phyloP scores from a whole-genome alignment of 2,888 invertebrate species.

The Scaptomyza parva region DNA sequence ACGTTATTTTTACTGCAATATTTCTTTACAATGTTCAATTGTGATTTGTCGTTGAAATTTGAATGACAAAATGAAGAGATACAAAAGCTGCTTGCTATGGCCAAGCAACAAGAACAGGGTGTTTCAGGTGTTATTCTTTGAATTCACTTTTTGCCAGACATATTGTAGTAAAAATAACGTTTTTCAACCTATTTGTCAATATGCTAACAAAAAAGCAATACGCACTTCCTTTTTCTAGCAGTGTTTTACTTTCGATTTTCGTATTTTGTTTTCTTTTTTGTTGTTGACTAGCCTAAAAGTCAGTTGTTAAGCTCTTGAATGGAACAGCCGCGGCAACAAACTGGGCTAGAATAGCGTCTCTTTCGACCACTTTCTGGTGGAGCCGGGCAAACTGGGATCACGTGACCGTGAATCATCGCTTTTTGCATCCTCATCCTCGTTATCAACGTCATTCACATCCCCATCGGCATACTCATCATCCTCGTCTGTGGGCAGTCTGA shows the following conservation, averaged over 20 bases:
- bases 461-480: conserved; percentile 64
- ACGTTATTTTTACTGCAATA: background rate
- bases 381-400: conserved; percentile 84
- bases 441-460: conserved; percentile 56
- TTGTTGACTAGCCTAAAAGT: conserved; percentile 54
- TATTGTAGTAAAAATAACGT: conserved; percentile 2
- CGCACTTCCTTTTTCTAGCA: conserved; percentile 1
- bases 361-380: conserved; percentile 88
- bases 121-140: background rate
- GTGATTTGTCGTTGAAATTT: background rate
- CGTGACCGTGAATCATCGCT: conserved; percentile 68
- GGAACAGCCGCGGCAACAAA: conserved; percentile 61
- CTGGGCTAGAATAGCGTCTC: conserved; percentile 91
- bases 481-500: conserved; percentile 82
- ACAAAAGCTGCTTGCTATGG: background rate
- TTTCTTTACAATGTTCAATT: background rate
- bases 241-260: background rate
- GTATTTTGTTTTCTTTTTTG: background rate
- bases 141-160: too few relatives aligned
- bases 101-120: background rate
- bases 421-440: conserved; percentile 39
- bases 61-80: background rate
- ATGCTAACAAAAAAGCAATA: background rate
- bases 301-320: conserved; percentile 74
- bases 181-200: background rate